Conservation (phyloP, 2,888 invertebrate species). For the Neoitamus cyanurus region DNA sequence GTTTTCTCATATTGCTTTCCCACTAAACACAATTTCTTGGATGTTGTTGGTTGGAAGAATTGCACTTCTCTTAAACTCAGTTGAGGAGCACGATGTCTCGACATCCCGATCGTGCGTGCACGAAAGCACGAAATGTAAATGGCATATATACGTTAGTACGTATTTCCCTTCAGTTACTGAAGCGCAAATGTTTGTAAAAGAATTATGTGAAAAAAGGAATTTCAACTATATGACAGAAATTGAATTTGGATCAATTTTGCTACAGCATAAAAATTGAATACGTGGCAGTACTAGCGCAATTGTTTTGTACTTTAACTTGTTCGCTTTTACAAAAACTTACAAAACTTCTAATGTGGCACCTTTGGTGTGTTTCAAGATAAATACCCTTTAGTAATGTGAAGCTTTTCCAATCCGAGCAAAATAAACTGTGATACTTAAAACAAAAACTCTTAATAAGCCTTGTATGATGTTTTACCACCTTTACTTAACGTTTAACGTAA, state of each 20-base stretch:
- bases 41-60: neutral
- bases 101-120: neutral
- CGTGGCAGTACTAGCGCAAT: neutral
- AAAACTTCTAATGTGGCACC: too few relatives aligned
- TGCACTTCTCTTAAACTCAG: neutral
- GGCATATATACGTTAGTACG: neutral
- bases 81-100: neutral
- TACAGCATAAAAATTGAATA: neutral
- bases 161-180: neutral
- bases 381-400: too few relatives aligned
- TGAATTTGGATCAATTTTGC: neutral
- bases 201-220: neutral
- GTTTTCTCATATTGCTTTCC: neutral
- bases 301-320: neutral
- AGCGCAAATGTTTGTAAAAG: neutral
- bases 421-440: too few relatives aligned
- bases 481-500: too few relatives aligned
- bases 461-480: too few relatives aligned
- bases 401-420: too few relatives aligned
- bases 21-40: neutral
- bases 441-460: too few relatives aligned
- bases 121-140: neutral
- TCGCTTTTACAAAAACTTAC: too few relatives aligned
- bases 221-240: neutral
- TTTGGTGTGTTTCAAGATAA: too few relatives aligned